Evolutionary conservation across 2,797 vertebrate genomes (phyloP).

Genomic region (Amblyopsis hoosieri): DNA sequence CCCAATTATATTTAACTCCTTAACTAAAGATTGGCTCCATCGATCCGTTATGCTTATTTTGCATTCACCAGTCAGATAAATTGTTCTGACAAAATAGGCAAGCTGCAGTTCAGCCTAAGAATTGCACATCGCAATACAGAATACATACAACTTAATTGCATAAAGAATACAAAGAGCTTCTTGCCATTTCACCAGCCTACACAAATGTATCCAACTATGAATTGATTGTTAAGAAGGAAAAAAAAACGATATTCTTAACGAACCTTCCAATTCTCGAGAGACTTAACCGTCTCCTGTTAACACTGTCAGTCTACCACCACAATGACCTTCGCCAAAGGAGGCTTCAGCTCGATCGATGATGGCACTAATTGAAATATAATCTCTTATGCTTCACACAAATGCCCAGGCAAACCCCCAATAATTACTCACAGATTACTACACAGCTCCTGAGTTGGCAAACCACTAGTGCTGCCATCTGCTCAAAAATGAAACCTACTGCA

Average conservation of each 20-base stretch:
- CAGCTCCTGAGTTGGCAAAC: constrained; percentile 58
- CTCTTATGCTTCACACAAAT: constrained; percentile 46
- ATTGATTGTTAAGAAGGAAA: constrained; percentile 2
- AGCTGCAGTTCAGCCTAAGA: no score
- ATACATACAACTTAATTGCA: no score
- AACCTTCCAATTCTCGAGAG: constrained; percentile 27
- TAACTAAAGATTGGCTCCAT: no score
- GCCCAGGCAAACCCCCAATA: constrained; percentile 50
- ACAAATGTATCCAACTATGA: background rate
- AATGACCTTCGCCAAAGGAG: constrained; percentile 38
- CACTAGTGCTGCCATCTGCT: constrained; percentile 66
- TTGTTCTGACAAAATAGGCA: no score
- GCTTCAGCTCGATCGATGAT: constrained; percentile 57
- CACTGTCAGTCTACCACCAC: constrained; percentile 40
- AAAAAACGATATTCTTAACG: constrained; percentile 26
- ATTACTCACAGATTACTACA: constrained; percentile 66
- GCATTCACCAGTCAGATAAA: background rate
- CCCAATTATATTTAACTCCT: no score
- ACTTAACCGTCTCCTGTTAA: constrained; percentile 25
- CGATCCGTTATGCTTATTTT: background rate
- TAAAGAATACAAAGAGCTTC: no score
- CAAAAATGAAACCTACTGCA: constrained; percentile 34
- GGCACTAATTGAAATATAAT: constrained; percentile 75
- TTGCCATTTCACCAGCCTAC: no score
- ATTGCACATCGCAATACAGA: no score